These are phyloP conservation scores for Aeoliscus strigatus DNA, from an alignment of 2,797 vertebrate genomes.

Conservation along the genomic window DNA sequence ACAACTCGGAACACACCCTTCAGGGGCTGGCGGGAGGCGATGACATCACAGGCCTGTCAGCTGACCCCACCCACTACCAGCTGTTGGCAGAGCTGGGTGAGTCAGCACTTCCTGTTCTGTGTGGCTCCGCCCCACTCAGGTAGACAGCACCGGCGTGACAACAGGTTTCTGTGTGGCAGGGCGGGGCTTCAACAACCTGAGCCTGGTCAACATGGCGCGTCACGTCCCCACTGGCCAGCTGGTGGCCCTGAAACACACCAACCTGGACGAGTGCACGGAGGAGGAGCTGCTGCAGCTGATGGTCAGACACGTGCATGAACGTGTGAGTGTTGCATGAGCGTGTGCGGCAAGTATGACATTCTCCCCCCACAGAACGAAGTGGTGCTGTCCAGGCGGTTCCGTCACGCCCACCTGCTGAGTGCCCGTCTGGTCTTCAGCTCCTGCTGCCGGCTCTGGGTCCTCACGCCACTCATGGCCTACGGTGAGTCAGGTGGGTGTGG, in stretches of 20 bases:
- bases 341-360: not conserved
- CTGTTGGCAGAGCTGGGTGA: conserved; percentile 93
- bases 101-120: too few species aligned
- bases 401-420: conserved; percentile 88
- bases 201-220: conserved; percentile 87
- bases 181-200: conserved; percentile 89
- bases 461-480: conserved; percentile 93
- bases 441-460: conserved; percentile 92
- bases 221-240: conserved; percentile 84
- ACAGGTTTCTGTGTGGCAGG: conserved; percentile 69
- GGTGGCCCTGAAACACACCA: conserved; percentile 89
- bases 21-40: conserved; percentile 68
- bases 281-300: conserved; percentile 90
- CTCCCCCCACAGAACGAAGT: conserved; percentile 82
- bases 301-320: conserved; percentile 64
- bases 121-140: too few species aligned
- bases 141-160: too few species aligned
- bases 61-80: conserved; percentile 86
- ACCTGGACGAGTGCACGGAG: conserved; percentile 92
- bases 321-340: too few species aligned
- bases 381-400: conserved; percentile 84
- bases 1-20: conserved; percentile 75
- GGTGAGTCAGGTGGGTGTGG: conserved; percentile 81
- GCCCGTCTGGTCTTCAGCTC: conserved; percentile 89
- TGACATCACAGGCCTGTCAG: conserved; percentile 77